Base-by-base conservation (phyloP, 2,797 vertebrate species). In the Urocyon cinereoargenteus region DNA sequence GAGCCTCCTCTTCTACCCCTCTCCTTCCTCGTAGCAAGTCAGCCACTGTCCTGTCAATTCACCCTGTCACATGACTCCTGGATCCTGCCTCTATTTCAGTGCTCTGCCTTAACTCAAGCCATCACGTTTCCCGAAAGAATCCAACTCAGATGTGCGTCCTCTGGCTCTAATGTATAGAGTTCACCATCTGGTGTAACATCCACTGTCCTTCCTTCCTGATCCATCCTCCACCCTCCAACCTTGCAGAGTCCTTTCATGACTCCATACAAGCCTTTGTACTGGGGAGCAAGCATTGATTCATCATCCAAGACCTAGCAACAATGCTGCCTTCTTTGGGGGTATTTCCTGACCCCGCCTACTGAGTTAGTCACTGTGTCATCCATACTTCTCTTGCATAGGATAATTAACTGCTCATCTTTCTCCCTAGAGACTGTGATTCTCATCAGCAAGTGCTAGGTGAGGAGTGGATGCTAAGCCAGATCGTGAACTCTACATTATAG, bases 321-420 rank as follows among this genome's bases (percentile, higher is more conserved):
- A 77, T 36, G 26, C n/a, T 36, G 51, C 34, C 45, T 64, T 59
- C 75, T 86, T 82, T 68, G 36, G 16, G 11, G 12, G 4, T 45
- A 21, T 93, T 68, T 51, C 45, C 57, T 64, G 75, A 82, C 70
- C 49, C 72, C 1, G 19, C 16, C 19, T 36, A 16, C 57, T 15
- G 5, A 40, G 34, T 77, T 82, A 34, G 31, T 72, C 31, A 16
- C 55, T 82, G 4, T 36, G 57, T 84, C 40, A 12, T 61, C 15
- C 55, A 7, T 59, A 68, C 40, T 2, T 86, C 72, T 91, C 28
- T 94, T 36, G 2, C 36, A 8, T 15, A 79, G 15, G 40, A 1
- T 83, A 36, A 49, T 86, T 36, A 73, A 49, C 73, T 94, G 62
- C 66, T 91, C 87, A 31, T 15, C 61, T 93, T 84, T 85, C 40